Conservation (phyloP, 2,888 invertebrate genomes). For the Serripes groenlandicus region DNA sequence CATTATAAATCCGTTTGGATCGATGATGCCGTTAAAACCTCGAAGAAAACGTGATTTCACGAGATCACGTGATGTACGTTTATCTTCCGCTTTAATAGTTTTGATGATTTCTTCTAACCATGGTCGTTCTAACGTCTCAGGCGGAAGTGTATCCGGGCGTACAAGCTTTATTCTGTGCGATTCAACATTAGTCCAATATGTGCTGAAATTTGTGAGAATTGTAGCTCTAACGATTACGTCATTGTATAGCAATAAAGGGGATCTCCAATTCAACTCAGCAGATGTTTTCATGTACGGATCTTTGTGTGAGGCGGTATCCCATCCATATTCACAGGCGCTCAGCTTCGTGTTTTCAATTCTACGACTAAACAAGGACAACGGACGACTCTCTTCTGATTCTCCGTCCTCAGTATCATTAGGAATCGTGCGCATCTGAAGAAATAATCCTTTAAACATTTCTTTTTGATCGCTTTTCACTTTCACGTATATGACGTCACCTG, state of each 20-base stretch:
- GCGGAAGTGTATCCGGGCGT: conserved; percentile 29
- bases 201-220: conserved; percentile 48
- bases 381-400: conserved; percentile 6
- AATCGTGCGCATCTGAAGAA: conserved; percentile 38
- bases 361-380: conserved; percentile 37
- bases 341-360: conserved; percentile 32
- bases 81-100: conserved; percentile 39
- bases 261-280: conserved; percentile 45
- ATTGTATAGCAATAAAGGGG: conserved; percentile 48
- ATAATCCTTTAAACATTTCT: conserved; percentile 51
- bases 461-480: conserved; percentile 25
- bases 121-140: conserved; percentile 49
- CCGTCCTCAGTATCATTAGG: conserved; percentile 12
- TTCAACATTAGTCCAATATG: conserved; percentile 58
- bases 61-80: conserved; percentile 21
- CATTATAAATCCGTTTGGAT: conserved; percentile 58
- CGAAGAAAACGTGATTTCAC: conserved; percentile 48
- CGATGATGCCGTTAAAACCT: conserved; percentile 46
- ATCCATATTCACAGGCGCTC: conserved; percentile 35
- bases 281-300: conserved; percentile 46
- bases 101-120: conserved; percentile 62
- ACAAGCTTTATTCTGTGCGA: conserved; percentile 38
- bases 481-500: conserved; percentile 45
- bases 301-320: conserved; percentile 50
- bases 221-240: conserved; percentile 54